phyloP scores from a whole-genome alignment of 2,113 vertebrate species.

The Sciurus niger region DNA sequence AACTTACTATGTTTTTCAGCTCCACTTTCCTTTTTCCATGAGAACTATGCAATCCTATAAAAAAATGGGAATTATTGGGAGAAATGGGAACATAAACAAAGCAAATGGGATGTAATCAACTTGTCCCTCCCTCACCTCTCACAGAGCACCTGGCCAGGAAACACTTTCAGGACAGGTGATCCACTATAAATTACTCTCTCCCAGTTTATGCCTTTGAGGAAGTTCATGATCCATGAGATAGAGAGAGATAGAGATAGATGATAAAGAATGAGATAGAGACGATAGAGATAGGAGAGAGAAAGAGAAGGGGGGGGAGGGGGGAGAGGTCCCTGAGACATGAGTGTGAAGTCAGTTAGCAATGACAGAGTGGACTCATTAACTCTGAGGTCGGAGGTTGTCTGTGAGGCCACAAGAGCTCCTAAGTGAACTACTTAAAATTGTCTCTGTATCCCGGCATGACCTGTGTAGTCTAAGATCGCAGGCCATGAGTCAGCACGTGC shows the following conservation, averaged over 20 bases:
- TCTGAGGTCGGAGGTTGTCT: background rate
- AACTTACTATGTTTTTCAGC: background rate
- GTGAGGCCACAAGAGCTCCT: background rate
- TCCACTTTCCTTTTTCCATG: background rate
- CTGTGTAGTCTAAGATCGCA: background rate
- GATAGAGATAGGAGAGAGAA: background rate
- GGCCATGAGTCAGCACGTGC: rapidly evolving
- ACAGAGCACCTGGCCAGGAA: background rate
- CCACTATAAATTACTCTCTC: background rate
- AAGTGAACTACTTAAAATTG: background rate
- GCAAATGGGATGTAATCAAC: background rate
- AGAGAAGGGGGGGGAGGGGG: no score
- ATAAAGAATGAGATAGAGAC: no score
- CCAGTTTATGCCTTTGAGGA: background rate
- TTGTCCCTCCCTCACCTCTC: background rate
- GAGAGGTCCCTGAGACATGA: background rate
- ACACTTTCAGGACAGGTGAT: background rate
- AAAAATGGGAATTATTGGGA: background rate
- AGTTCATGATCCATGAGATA: background rate
- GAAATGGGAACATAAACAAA: background rate
- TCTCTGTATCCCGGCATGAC: background rate
- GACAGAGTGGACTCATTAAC: background rate
- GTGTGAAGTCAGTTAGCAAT: background rate
- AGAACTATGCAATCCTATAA: background rate
- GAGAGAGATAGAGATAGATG: no score